phyloP scores from a whole-genome alignment of 30 jellyfish, hydroid and myxozoan genomes.

The Turritopsis dohrnii region DNA sequence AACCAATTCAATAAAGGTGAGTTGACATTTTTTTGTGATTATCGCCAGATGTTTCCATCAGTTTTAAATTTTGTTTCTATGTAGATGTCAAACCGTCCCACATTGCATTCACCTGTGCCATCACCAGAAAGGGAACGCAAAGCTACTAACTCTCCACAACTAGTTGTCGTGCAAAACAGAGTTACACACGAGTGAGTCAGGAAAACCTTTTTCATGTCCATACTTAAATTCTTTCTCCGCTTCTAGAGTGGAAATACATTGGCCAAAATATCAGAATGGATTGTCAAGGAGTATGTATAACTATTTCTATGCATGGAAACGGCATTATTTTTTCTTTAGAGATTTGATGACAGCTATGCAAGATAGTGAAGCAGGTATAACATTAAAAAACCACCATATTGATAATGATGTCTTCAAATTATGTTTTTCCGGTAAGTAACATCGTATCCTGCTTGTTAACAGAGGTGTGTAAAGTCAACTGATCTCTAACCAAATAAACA shows the following conservation, averaged over 20 bases:
- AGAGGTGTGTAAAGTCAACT: background rate
- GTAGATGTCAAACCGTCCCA: conserved; percentile 15
- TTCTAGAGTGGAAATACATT: too few relatives aligned
- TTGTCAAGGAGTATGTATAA: background rate
- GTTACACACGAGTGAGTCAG: conserved; percentile 19
- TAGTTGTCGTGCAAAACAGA: conserved; percentile 22
- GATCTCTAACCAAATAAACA: too few relatives aligned
- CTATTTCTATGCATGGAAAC: background rate
- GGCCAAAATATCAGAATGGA: too few relatives aligned
- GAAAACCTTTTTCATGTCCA: background rate
- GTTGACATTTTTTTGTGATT: background rate
- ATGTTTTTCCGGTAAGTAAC: conserved; percentile 56
- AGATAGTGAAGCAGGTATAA: conserved; percentile 68
- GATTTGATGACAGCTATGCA: conserved; percentile 76
- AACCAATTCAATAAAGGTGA: conserved; percentile 8
- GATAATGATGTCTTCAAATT: conserved; percentile 34
- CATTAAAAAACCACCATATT: conserved; percentile 38
- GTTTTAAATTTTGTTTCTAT: background rate
- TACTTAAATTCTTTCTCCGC: background rate
- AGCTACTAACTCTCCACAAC: conserved; percentile 1
- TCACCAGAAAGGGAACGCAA: conserved; percentile 8
- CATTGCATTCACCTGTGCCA: background rate
- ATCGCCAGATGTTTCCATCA: background rate
- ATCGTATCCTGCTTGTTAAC: background rate
- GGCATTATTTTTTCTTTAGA: conserved; percentile 17